Base-by-base conservation (phyloP, 2,797 vertebrate species). In the Steatocranus sp. region DNA sequence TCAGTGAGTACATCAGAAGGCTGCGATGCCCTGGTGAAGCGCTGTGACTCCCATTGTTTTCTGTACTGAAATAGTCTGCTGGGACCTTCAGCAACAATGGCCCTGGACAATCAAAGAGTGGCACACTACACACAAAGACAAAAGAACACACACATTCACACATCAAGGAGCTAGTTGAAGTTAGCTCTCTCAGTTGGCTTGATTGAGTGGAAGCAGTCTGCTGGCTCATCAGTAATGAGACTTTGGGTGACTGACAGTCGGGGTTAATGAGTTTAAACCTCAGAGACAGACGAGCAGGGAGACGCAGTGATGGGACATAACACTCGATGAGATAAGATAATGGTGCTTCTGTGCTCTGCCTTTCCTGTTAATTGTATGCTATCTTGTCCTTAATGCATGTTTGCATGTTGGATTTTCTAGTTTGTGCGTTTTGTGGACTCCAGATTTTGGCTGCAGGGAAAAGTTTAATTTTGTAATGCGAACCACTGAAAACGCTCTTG, bases 51-150 rank as follows among this genome's bases (percentile, higher is more conserved):
- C 81, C 79, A 93, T 94, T 94, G 93, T 94, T 84, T 91, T 14
- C 15, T 74, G 84, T 93, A 91, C 90, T 91, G 83, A 91, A 87
- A 84, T 58, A 75, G 83, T 88, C 88, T 56, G 51, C 34, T 46
- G 85, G 89, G 89, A 91, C 80, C 79, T 56, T 58, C 75, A 32
- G 78, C 82, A 92, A 94, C 90, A 93, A 94, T 92, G 80, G 88
- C 3, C 30, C 41, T 76, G 83, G 85, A 92, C 58, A 9, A 90
- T 91, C 92, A 94, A 89, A 91, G 86, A 86, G 82, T 85, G 78
- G 48, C 85, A 87, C 81, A 23, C 27, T 63, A 18, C n/a, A 54
- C 54, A 63, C 56, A 27, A 5, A 9, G 58, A 38, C 10, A 41
- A 66, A 74, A 46, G 17, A 48, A 56, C 79, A 75, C 74, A 27